These are phyloP conservation scores for Acromyrmex heyeri DNA, from an alignment of 1,140 invertebrate species.

Conservation along the genomic window DNA sequence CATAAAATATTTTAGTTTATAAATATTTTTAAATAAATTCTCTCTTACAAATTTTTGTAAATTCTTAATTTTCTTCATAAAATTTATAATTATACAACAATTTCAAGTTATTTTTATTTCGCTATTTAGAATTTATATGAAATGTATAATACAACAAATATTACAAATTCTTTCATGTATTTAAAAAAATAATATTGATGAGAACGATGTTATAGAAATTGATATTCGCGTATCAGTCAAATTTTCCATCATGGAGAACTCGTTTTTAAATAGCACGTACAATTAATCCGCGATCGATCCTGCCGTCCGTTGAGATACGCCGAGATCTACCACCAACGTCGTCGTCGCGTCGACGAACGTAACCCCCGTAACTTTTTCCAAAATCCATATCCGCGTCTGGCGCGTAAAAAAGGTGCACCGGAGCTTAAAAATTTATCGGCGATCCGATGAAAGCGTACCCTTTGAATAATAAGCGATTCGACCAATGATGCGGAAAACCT, in stretches of 20 bases:
- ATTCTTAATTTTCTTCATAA: neutral
- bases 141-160: neutral
- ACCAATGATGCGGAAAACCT: constrained; percentile 61
- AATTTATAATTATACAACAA: neutral
- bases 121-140: neutral
- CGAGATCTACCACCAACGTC: constrained; percentile 20
- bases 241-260: neutral
- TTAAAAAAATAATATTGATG: neutral
- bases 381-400: constrained; percentile 54
- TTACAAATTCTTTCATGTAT: neutral
- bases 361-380: constrained; percentile 47
- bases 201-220: constrained; percentile 9
- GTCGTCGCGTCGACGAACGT: constrained; percentile 33
- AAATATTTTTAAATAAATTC: neutral
- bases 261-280: constrained; percentile 22
- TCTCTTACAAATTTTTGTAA: neutral
- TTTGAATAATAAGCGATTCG: constrained; percentile 67
- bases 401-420: constrained; percentile 55
- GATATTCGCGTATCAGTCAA: constrained; percentile 8
- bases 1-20: neutral
- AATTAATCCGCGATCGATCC: constrained; percentile 33
- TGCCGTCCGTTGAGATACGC: constrained; percentile 3
- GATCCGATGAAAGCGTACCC: constrained; percentile 48
- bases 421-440: constrained; percentile 63
- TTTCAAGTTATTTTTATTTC: neutral